These are phyloP conservation scores for Crocidura indochinensis DNA, from an alignment of 2,797 vertebrate genomes.

Conservation along the genomic window DNA sequence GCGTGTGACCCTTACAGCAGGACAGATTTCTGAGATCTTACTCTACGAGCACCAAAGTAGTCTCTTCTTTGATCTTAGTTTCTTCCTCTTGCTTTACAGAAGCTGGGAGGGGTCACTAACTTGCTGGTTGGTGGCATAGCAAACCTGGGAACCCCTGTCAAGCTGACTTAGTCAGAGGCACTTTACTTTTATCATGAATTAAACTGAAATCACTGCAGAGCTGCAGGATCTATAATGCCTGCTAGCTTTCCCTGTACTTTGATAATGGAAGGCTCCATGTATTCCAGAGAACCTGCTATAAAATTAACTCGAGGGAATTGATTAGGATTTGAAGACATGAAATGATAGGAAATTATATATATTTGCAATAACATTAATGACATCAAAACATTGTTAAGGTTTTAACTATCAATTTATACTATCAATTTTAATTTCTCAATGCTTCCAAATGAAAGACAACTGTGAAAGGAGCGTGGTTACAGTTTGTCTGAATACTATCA, in stretches of 20 bases:
- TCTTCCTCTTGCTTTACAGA: slow-evolving; percentile 48
- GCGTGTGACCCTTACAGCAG: not conserved
- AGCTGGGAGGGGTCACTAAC: not conserved
- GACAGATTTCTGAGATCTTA: not conserved
- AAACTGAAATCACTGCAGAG: slow-evolving; percentile 55
- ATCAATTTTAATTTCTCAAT: slow-evolving; percentile 25
- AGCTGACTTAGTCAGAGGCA: slow-evolving; percentile 40
- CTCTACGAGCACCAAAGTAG: not conserved
- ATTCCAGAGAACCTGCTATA: slow-evolving; percentile 41
- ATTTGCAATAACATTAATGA: slow-evolving; percentile 55
- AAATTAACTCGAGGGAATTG: slow-evolving; percentile 42
- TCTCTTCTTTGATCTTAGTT: slow-evolving; percentile 1
- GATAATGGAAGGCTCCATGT: slow-evolving; percentile 14
- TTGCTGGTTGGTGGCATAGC: slow-evolving; percentile 20
- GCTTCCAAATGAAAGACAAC: slow-evolving; percentile 45
- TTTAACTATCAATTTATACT: not conserved
- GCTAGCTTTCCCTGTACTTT: slow-evolving; percentile 79
- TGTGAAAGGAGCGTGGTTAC: slow-evolving; percentile 18
- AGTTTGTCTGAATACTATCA: not conserved
- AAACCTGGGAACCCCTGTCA: slow-evolving; percentile 12
- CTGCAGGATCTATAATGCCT: slow-evolving; percentile 66
- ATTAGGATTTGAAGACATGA: slow-evolving; percentile 60
- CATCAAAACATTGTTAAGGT: slow-evolving; percentile 45
- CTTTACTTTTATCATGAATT: slow-evolving; percentile 57
- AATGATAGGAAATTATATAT: slow-evolving; percentile 54